These are phyloP conservation scores for Philonicus albiceps DNA, from an alignment of 2,888 invertebrate species.

Conservation along the genomic window DNA sequence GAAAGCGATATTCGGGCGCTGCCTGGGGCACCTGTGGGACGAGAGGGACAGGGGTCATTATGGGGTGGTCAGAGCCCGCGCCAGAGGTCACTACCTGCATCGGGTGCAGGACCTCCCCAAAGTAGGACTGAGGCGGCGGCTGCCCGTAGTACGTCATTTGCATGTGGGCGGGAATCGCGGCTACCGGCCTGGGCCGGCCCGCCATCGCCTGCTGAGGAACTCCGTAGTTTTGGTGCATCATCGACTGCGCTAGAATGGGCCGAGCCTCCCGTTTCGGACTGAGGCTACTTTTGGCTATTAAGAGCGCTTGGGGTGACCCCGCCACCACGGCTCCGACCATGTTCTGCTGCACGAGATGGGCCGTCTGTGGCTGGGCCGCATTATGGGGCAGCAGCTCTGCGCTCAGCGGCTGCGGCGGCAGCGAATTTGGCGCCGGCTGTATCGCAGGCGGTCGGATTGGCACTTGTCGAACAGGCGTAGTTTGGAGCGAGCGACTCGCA, in stretches of 20 bases:
- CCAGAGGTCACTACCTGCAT: slow-evolving; percentile 56
- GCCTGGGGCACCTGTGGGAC: slow-evolving; percentile 53
- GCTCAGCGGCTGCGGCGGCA: slow-evolving; percentile 52
- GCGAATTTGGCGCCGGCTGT: slow-evolving; percentile 53
- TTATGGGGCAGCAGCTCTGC: slow-evolving; percentile 61
- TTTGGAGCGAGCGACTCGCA: slow-evolving; percentile 66
- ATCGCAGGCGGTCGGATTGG: slow-evolving; percentile 57
- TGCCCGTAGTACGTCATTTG: slow-evolving; percentile 61
- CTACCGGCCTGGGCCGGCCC: slow-evolving; percentile 53
- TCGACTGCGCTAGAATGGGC: slow-evolving; percentile 55
- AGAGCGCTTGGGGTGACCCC: slow-evolving; percentile 46
- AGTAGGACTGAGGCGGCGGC: slow-evolving; percentile 57
- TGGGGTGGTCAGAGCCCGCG: background rate
- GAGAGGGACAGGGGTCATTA: background rate
- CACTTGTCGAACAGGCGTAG: slow-evolving; percentile 65
- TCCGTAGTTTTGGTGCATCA: slow-evolving; percentile 62
- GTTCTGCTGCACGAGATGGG: slow-evolving; percentile 48
- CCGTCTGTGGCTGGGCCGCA: slow-evolving; percentile 51
- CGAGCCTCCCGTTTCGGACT: slow-evolving; percentile 50
- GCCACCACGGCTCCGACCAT: slow-evolving; percentile 34
- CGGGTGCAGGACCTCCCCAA: slow-evolving; percentile 61
- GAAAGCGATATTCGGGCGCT: slow-evolving; percentile 62
- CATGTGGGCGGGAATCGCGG: slow-evolving; percentile 53
- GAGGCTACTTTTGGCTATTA: slow-evolving; percentile 44
- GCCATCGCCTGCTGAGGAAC: slow-evolving; percentile 53